Evolutionary conservation across 2,113 vertebrate species (phyloP).

Genomic region (Phrynosoma platyrhinos): DNA sequence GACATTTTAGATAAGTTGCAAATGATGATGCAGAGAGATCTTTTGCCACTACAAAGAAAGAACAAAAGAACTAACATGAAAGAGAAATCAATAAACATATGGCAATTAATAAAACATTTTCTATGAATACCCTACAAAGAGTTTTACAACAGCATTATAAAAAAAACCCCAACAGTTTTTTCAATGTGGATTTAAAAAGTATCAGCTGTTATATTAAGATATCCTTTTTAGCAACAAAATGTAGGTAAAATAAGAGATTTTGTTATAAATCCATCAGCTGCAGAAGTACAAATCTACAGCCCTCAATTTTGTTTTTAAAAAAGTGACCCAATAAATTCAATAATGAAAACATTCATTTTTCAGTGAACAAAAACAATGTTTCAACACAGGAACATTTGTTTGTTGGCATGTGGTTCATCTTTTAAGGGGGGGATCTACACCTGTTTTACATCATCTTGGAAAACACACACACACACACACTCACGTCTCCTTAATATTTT

Average conservation of each 20-base stretch:
- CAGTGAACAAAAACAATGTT: constrained; percentile 49
- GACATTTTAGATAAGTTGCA: constrained; percentile 97
- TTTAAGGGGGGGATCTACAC: not conserved
- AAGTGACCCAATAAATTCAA: constrained; percentile 58
- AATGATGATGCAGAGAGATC: constrained; percentile 97
- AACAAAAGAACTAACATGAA: constrained; percentile 99
- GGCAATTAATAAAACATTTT: constrained; percentile 99
- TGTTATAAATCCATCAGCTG: constrained; percentile 81
- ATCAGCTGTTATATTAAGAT: constrained; percentile 86
- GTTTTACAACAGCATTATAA: constrained; percentile 88
- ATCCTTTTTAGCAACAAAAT: constrained; percentile 78
- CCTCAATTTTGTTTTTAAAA: constrained; percentile 23
- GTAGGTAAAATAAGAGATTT: constrained; percentile 77
- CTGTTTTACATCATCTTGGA: constrained; percentile 42
- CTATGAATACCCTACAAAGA: constrained; percentile 96
- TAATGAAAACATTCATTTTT: constrained; percentile 57
- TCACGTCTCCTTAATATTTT: constrained; percentile 36
- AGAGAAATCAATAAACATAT: constrained; percentile 99
- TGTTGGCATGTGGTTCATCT: constrained; percentile 53
- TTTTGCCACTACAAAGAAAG: constrained; percentile 99
- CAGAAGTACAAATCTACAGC: constrained; percentile 56
- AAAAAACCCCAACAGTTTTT: constrained; percentile 89
- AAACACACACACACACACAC: not conserved
- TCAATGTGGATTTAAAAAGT: constrained; percentile 85
- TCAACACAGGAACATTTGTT: constrained; percentile 63